A percentile compares a stretch with the other conserved stretches of the same genome.
Conservation (phyloP, 1,140 invertebrate genomes). For the Aphaenogaster floridana region DNA sequence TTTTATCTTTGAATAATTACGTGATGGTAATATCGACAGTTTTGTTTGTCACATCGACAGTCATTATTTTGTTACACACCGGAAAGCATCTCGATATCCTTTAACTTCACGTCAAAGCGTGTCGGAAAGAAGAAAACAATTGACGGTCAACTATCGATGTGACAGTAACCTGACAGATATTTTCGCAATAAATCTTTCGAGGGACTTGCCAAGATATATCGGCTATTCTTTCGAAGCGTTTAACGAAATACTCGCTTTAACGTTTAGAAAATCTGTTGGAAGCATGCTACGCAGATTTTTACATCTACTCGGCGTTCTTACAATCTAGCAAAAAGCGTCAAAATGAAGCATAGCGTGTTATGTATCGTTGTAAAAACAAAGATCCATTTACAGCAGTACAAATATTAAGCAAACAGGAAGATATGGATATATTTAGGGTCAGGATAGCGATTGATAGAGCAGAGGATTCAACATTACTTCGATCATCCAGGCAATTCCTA, state of each 20-base stretch:
- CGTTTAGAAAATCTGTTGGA: conserved; percentile 1
- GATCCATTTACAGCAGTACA: not conserved
- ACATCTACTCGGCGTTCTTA: conserved; percentile 29
- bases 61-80: not conserved
- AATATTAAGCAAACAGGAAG: not conserved
- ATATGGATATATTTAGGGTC: not conserved
- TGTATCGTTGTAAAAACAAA: not conserved
- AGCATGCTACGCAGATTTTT: conserved; percentile 13
- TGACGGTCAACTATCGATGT: conserved; percentile 34
- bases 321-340: conserved; percentile 30
- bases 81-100: not conserved
- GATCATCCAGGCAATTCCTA: not conserved
- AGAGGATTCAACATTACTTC: not conserved
- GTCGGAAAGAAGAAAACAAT: conserved; percentile 37
- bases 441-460: not conserved
- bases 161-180: conserved; percentile 30
- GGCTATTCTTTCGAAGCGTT: not conserved
- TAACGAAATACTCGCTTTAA: not conserved
- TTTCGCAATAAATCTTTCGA: not conserved
- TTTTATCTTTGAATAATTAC: not conserved
- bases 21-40: conserved; percentile 2
- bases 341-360: conserved; percentile 25
- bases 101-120: not conserved
- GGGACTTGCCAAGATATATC: not conserved
- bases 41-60: conserved; percentile 2